A percentile compares a stretch with the other conserved stretches of the same genome.
These are phyloP conservation scores for Calyptomena viridis DNA, from an alignment of 2,113 vertebrate species.

Conservation along the genomic window DNA sequence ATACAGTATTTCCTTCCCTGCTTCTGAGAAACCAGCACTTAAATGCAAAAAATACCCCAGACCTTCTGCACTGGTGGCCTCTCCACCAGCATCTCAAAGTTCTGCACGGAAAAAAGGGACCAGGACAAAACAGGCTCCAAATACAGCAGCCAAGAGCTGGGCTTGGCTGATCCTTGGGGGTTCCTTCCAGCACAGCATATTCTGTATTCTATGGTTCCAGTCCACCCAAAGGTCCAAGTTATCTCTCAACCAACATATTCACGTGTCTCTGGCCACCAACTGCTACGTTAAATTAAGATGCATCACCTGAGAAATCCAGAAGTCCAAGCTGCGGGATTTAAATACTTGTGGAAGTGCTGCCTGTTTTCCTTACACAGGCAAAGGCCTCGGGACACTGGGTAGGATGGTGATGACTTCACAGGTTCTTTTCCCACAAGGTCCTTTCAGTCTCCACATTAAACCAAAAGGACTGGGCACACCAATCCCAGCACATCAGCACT, in stretches of 20 bases:
- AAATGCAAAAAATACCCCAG: neutral
- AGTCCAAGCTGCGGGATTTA: neutral
- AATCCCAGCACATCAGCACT: neutral
- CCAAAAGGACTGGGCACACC: neutral
- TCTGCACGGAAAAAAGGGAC: neutral
- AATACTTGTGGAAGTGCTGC: neutral
- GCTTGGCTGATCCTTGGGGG: neutral
- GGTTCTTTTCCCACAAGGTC: neutral
- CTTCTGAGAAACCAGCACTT: slow-evolving; percentile 49
- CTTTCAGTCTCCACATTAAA: neutral
- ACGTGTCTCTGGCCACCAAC: neutral
- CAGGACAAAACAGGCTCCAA: neutral
- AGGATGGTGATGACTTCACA: neutral
- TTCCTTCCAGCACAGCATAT: neutral
- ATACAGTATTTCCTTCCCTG: slow-evolving; percentile 61
- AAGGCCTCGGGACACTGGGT: neutral
- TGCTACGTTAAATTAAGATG: neutral
- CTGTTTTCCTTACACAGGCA: neutral
- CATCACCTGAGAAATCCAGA: neutral
- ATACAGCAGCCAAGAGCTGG: neutral
- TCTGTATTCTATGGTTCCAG: accelerated
- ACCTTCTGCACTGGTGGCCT: neutral
- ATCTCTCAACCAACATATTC: neutral
- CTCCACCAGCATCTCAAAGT: neutral
- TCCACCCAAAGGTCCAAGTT: neutral